Evolutionary conservation across 1,140 invertebrate species (phyloP).

Genomic region (Babylonia areolata): DNA sequence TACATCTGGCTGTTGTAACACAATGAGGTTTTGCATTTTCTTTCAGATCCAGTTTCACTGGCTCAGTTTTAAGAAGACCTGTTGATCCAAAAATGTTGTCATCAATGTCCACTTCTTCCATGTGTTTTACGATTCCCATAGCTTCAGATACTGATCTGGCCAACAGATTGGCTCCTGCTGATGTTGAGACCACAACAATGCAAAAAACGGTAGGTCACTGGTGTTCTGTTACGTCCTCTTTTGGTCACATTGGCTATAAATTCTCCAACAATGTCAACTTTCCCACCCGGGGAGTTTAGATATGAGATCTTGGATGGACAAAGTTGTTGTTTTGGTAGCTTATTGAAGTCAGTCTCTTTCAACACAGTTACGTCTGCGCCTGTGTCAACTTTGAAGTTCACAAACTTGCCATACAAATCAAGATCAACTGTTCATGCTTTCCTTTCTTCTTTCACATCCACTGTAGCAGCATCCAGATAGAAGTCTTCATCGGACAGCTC

Average conservation of each 20-base stretch:
- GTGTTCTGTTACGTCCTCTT: not conserved
- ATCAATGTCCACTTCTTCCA: not conserved
- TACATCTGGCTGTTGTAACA: constrained; percentile 55
- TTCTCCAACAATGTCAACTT: not conserved
- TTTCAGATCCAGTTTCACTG: constrained; percentile 53
- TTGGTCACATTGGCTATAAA: not conserved
- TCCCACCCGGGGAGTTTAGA: not conserved
- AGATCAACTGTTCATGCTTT: not conserved
- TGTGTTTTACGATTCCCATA: constrained; percentile 10
- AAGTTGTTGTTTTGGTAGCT: not conserved
- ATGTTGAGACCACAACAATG: not conserved
- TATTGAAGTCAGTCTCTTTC: not conserved
- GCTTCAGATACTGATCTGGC: constrained; percentile 9
- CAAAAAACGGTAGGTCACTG: no score
- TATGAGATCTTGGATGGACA: not conserved
- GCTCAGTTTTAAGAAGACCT: not conserved
- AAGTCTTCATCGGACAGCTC: not conserved
- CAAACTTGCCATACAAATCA: not conserved
- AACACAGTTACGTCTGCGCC: not conserved
- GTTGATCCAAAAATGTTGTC: not conserved
- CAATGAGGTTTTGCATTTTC: constrained; percentile 40
- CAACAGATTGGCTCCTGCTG: not conserved
- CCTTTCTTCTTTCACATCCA: constrained; percentile 11
- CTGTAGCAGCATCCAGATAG: not conserved
- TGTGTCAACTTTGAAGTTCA: constrained; percentile 21